phyloP scores from a whole-genome alignment of 2,888 invertebrate species.

The Euphydryas editha region DNA sequence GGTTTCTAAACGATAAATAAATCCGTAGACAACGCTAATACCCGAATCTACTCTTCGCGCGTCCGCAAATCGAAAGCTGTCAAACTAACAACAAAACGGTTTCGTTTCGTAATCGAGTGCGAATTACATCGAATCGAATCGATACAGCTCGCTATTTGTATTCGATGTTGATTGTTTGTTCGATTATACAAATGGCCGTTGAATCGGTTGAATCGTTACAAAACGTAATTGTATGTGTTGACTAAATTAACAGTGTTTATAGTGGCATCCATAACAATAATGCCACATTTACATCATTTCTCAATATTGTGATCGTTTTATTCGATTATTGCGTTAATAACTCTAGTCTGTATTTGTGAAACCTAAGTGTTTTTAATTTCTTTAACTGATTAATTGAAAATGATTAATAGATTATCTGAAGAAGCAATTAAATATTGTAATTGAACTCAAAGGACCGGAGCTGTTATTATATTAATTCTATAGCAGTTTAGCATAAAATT shows the following conservation, averaged over 20 bases:
- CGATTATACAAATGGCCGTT: slow-evolving; percentile 22
- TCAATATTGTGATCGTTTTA: background rate
- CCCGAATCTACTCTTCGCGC: background rate
- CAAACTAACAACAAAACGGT: slow-evolving; percentile 8
- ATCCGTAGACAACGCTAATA: background rate
- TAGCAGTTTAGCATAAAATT: too few species aligned
- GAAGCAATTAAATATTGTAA: too few species aligned
- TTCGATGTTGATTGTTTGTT: slow-evolving; percentile 13
- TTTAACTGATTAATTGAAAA: too few species aligned
- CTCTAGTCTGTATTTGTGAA: background rate
- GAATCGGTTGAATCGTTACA: slow-evolving; percentile 4
- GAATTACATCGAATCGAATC: slow-evolving; percentile 14
- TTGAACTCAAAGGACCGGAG: too few species aligned
- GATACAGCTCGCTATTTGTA: slow-evolving; percentile 10
- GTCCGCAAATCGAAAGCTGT: slow-evolving; percentile 10
- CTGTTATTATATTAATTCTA: too few species aligned
- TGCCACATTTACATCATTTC: background rate
- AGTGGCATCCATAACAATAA: slow-evolving; percentile 2
- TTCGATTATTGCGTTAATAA: background rate
- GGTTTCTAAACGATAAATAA: background rate
- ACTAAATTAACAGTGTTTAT: slow-evolving; percentile 9
- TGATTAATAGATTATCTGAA: too few species aligned
- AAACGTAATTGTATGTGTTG: slow-evolving; percentile 5
- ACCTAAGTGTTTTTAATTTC: too few species aligned
- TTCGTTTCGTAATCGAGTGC: slow-evolving; percentile 13